These are phyloP conservation scores for Drosophila maculinotata DNA, from an alignment of 2,888 invertebrate genomes.

Conservation along the genomic window DNA sequence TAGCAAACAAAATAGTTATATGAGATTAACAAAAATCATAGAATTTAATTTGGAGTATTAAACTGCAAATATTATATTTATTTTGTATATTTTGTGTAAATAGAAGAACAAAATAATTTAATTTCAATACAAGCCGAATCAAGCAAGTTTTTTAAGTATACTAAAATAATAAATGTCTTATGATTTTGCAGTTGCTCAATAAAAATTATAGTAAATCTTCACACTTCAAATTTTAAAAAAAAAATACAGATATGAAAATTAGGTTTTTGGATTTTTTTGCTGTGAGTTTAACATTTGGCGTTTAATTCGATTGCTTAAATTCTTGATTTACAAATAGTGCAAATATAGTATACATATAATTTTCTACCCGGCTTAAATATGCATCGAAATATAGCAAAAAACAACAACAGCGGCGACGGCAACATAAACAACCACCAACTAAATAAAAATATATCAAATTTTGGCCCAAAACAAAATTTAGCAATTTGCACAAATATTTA, in stretches of 20 bases:
- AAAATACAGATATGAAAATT: neutral
- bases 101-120: neutral
- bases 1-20: too few relatives aligned
- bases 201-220: too few relatives aligned
- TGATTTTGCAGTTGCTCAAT: too few relatives aligned
- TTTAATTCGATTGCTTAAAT: constrained; percentile 17
- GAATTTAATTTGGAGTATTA: too few relatives aligned
- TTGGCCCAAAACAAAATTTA: constrained; percentile 27
- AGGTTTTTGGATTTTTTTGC: neutral
- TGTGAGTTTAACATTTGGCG: neutral
- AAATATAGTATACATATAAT: neutral
- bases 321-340: constrained; percentile 28
- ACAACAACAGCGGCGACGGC: neutral
- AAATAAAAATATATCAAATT: constrained; percentile 14
- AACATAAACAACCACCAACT: constrained; percentile 7
- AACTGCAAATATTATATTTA: too few relatives aligned
- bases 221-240: too few relatives aligned
- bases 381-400: neutral
- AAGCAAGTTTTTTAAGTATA: too few relatives aligned
- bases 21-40: too few relatives aligned
- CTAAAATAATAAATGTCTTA: too few relatives aligned
- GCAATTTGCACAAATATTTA: constrained; percentile 56
- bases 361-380: neutral
- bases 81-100: too few relatives aligned
- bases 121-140: too few relatives aligned